Conservation (phyloP, 2,888 invertebrate genomes). For the Tethea ocularis region DNA sequence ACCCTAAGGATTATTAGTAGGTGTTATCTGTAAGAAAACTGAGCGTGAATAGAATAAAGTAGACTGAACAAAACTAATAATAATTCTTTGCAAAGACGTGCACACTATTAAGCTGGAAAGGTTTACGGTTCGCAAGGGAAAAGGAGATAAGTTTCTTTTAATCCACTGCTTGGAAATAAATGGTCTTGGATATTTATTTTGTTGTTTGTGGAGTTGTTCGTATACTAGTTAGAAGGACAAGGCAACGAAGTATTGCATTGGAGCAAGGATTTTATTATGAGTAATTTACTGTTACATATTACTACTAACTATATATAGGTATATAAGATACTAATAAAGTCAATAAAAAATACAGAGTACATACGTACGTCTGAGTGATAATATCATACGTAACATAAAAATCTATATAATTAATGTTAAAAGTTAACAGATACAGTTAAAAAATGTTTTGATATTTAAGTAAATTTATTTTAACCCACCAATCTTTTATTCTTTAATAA, state of each 20-base stretch:
- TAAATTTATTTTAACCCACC: no score
- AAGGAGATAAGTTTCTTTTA: slow-evolving; percentile 19
- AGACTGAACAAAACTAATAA: slow-evolving; percentile 1
- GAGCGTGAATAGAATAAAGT: background rate
- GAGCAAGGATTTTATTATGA: background rate
- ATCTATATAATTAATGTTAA: no score
- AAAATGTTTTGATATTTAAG: no score
- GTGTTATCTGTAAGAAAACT: background rate
- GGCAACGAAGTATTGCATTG: slow-evolving; percentile 19
- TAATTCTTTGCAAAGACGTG: slow-evolving; percentile 11
- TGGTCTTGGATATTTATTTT: slow-evolving; percentile 2
- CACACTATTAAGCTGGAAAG: slow-evolving; percentile 9
- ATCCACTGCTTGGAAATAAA: slow-evolving; percentile 11
- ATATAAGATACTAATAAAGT: no score
- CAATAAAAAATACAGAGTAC: no score
- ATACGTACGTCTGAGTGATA: no score
- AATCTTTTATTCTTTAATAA: no score
- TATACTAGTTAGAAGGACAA: background rate
- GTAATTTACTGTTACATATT: no score
- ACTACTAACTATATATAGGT: no score
- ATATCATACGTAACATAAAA: no score
- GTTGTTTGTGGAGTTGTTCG: background rate
- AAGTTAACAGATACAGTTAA: no score
- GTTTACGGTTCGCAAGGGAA: slow-evolving; percentile 17
- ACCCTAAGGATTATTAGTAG: no score